These are phyloP conservation scores for Trichogramma pretiosum DNA, from an alignment of 1,140 invertebrate species.

Conservation along the genomic window DNA sequence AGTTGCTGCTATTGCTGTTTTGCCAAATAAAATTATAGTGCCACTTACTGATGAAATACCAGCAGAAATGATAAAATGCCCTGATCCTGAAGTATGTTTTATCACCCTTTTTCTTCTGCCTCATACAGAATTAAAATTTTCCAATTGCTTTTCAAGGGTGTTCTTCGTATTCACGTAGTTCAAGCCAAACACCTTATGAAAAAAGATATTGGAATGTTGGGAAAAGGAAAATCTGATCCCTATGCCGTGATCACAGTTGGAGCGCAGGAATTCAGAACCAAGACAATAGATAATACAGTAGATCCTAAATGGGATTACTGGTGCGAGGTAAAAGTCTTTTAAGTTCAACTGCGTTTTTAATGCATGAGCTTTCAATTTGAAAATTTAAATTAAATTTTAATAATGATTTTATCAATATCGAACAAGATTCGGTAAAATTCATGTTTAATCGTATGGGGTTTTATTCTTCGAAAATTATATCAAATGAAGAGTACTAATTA, in stretches of 20 bases:
- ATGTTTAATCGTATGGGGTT: too few species aligned
- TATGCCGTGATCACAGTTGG: constrained; percentile 83
- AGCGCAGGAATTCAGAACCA: constrained; percentile 78
- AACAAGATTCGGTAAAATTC: constrained; percentile 11
- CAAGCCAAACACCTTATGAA: constrained; percentile 91
- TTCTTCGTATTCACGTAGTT: constrained; percentile 77
- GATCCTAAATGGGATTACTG: constrained; percentile 91
- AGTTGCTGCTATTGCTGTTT: constrained; percentile 78
- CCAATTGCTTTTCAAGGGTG: constrained; percentile 49
- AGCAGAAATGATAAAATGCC: constrained; percentile 68
- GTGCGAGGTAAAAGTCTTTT: constrained; percentile 66
- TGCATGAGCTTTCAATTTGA: constrained; percentile 36
- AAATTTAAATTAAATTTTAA: constrained; percentile 8
- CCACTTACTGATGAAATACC: constrained; percentile 74
- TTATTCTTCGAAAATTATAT: constrained; percentile 5
- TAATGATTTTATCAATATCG: constrained; percentile 11
- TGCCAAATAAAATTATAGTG: constrained; percentile 89
- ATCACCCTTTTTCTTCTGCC: neutral
- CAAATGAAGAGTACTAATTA: neutral
- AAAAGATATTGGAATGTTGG: constrained; percentile 80
- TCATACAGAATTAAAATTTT: constrained; percentile 1
- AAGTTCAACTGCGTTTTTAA: constrained; percentile 20
- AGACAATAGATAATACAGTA: constrained; percentile 82
- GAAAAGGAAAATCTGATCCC: constrained; percentile 93
- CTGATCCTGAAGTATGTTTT: constrained; percentile 69